Percentiles rank a stretch among this genome's conserved stretches.
Evolutionary conservation across 2,113 vertebrate species (phyloP).

Genomic region (Pomatorhinus ruficollis): DNA sequence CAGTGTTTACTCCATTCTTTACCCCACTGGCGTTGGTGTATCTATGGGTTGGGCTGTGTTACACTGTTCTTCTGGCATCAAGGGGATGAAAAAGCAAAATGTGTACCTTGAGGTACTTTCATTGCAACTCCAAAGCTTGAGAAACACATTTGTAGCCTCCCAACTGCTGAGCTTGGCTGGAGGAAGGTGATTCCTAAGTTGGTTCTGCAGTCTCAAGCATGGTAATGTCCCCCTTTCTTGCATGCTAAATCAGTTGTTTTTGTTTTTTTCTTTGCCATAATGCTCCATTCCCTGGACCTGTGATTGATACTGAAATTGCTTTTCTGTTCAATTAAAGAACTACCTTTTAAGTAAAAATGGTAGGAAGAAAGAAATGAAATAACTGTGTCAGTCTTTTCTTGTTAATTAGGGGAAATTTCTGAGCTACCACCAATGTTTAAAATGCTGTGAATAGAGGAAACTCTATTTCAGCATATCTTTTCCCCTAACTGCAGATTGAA

Average conservation of each 20-base stretch:
- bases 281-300: neutral
- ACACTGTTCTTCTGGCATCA: fast-evolving
- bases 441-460: neutral
- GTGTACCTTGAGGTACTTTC: fast-evolving
- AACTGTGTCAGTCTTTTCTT: neutral
- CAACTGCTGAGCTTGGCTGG: neutral
- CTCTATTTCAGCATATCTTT: neutral
- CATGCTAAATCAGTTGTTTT: neutral
- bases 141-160: neutral
- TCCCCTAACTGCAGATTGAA: neutral
- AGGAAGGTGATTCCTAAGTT: neutral
- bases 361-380: neutral
- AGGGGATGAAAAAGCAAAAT: neutral
- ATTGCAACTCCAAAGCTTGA: neutral
- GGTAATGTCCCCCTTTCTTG: neutral
- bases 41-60: neutral
- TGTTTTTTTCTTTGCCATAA: neutral
- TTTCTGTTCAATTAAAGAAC: conserved; percentile 21
- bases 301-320: neutral
- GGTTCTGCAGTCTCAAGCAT: neutral
- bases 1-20: neutral
- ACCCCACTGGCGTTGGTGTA: neutral
- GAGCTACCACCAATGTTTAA: neutral
- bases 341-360: neutral
- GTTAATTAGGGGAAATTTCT: neutral